Base-by-base conservation (phyloP, 2,888 invertebrate species). In the Thereva nobilitata region DNA sequence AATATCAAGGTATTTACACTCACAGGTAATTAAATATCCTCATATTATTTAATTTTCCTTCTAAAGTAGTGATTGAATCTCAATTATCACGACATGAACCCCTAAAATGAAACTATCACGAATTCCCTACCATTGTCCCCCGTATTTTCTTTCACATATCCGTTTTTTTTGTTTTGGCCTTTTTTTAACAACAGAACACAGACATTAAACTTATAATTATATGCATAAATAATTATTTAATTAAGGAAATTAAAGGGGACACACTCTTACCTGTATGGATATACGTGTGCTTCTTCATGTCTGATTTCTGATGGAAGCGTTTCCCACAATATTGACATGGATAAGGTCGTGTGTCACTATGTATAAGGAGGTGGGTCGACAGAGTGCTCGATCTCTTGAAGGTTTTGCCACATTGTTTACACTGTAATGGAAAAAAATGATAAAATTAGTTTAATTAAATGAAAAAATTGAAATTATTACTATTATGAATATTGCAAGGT, bases 211-310 rank as follows among this genome's bases (percentile, higher is more conserved):
- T 23, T 23, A 23, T 23, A 23, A 23, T 23, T 23, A 23, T 23
- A 23, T 23, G 23, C 23, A 23, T 23, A 23, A 23, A 23, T 23
- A 23, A 23, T 23, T 23, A 23, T 23, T 23, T 23, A 23, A 23
- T 23, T 23, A 23, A 23, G 23, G 23, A 23, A 23, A 23, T 23
- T 23, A 23, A 23, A 2, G 23, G 23, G 23, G 23, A 23, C 23
- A 23, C 23, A 23, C 23, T 52, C 90, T 87, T 77, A 92, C 92
- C 92, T 74, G 92, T 93, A 78, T 92, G 92, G 72, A 92, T 98
- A 78, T 97, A 98, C n/a, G 97, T 98, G 83, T 99, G 98, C 78
- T 99, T 99, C 86, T 99, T 99, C 98, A 99, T 98, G 81, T 99
- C 98, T 67, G 81, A 81, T 73, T 81, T 81, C 57, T 81, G 81